Evolutionary conservation across 2,797 vertebrate genomes (phyloP), one percentile per base, ranked within the genome.

Genomic region (Naso thynnoides): DNA sequence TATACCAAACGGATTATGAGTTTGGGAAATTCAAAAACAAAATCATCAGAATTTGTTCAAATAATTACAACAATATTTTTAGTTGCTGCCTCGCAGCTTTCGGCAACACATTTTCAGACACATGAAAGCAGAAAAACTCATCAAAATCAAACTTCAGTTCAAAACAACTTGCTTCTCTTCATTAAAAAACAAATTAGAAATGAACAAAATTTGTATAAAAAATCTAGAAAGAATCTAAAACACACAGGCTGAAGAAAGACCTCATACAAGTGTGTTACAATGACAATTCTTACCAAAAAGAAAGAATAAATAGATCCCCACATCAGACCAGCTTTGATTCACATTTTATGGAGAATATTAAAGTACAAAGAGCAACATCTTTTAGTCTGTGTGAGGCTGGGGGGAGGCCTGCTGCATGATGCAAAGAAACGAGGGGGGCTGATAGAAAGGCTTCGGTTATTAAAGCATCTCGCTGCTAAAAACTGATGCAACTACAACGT

Each of bases 401-500:
- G 54, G 65, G 60, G 57, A 64, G 87, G 86, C 78, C 86, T 83
- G 67, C 66, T 68, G 78, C 61, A 85, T 79, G 82, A 82, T 88
- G 81, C 76, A 85, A 84, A 86, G n/a, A 78, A 70, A 69, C 27
- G 50, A 71, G 75, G 73, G 63, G 70, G 53, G 72, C 39, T 66
- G 71, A 85, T 56, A 60, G 62, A 79, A 70, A 71, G 47, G 57
- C 65, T 79, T 64, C 74, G 42, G 33, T 59, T 82, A 72, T 76
- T 76, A 69, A 86, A 29, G 70, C 73, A 61, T 59, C 73, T 61
- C 67, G 58, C 53, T 72, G 81, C 69, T 76, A 49, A 81, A 82
- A 84, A 83, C 71, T 85, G 87, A 85, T 84, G 82, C 88, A 87
- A 81, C 75, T 74, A 18, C 76, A 78, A 9, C 70, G 67, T 79